Base-by-base conservation (phyloP, 2,113 vertebrate genomes). In the Haplochromis vanheusdeni region DNA sequence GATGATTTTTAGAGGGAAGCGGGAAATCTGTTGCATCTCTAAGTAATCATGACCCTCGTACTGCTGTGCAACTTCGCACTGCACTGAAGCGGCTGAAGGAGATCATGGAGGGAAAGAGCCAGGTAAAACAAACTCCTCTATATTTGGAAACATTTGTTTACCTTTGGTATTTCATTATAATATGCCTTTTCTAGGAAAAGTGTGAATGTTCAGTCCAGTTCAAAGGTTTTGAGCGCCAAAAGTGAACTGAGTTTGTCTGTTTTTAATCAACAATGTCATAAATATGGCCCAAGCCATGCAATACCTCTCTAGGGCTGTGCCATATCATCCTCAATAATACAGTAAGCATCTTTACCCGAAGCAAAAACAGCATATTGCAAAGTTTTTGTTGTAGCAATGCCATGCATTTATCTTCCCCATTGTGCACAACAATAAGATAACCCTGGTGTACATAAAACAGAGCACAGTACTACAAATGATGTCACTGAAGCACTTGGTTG, bases 31-130 rank as follows among this genome's bases (percentile, higher is more conserved):
- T 99, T 17, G 92, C 97, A 0, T 91, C 97, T 26, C 96, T 98
- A 3, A 97, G 97, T 88, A 97, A 96, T 86, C 98, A 99, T 94
- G 99, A 99, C 93, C 99, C 99, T 70, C 98, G 99, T 42, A 99
- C 98, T 11, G 99, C 99, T 5, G 99, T 99, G 88, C 99, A 99
- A 80, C 96, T 99, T 31, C 97, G 99, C 84, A 99, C 99, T 1
- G 99, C 98, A 45, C 95, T 99, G 90, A 99, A 99, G 94, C 97
- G 98, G 35, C 97, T 99, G 80, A 99, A 99, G 94, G 99, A 99
- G 93, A 99, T 99, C 89, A 99, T 99, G 99, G 99, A 99, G 91
- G 99, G 99, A 62, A 99, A 97, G 95, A 99, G 98, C 89, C 98
- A 99, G 98, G 99, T 99, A 37, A 35, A 16, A n/a, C 21, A 26